Evolutionary conservation across 2,797 vertebrate genomes (phyloP), one percentile per base, ranked within the genome.

Genomic region (Acomys russatus): DNA sequence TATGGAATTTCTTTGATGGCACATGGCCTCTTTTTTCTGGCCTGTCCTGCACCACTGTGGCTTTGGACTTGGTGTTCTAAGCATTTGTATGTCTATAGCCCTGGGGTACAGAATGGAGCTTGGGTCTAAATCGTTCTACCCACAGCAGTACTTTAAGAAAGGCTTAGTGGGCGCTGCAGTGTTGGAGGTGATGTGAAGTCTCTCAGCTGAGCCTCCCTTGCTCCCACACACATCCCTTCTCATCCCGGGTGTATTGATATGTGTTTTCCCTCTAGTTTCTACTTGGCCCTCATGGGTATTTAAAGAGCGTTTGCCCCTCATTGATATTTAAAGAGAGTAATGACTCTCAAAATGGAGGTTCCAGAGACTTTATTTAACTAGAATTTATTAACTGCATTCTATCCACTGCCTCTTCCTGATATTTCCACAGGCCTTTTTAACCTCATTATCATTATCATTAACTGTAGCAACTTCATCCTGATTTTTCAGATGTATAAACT

Each of bases 181-280:
- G 56, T 9, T 10, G 14, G 3, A 9, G n/a, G 18, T 28, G 18
- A 66, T 15, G 0, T 28, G 38, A 20, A 33, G 54, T 35, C 76
- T 38, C 56, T 92, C 74, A 11, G 1, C 77, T 28, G 64, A 44
- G 35, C 22, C 64, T 25, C 18, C 23, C 76, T 38, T 9, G 2
- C 22, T 66, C 28, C 63, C 70, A 9, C 10, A 23, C 9, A 18
- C 0, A 0, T 10, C 14, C 20, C 33, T 33, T 56, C 30, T 14
- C 73, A 35, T 9, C 1, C 28, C 1, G 0, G 2, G 1, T 17
- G 0, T 18, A 4, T 4, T 51, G 56, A 25, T 20, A 33, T 7
- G 9, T 3, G 12, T 14, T 28, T 61, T 30, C 11, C 15, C 12
- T 87, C 18, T 14, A 0, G 1, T 18, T 51, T 64, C 59, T 51